Base-by-base conservation (phyloP, 2,797 vertebrate genomes). In the Cirrhinus mrigala region DNA sequence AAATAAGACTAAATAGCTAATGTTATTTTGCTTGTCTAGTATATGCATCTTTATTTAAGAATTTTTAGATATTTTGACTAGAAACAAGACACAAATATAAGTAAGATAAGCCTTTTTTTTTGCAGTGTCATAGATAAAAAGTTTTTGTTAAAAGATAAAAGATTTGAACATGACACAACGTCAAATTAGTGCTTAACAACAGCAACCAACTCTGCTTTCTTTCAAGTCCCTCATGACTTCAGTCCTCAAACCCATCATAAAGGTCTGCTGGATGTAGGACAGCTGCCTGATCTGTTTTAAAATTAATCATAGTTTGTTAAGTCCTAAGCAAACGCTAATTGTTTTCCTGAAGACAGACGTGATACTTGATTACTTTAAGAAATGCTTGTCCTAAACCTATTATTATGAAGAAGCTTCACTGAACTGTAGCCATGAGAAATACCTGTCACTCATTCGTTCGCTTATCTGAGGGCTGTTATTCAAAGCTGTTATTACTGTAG, bases 401-500 rank as follows among this genome's bases (percentile, higher is more conserved):
- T 74, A 56, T 68, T 44, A 77, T 3, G 3, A 5, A 4, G 71
- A 66, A 52, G 74, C 64, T 14, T 84, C 37, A 79, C 20, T 84
- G 62, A 84, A 60, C 50, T 60, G 70, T 69, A 60, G 52, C 64
- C 14, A 79, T 46, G 64, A 74, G 54, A 85, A 18, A 33, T 52
- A 15, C 37, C 22, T 66, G 60, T 83, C 71, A 83, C 22, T 64
- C 46, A 50, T 50, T 71, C 18, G 52, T 85, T 79, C 64, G 79
- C 18, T 22, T 58, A n/a, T 12, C n/a, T 3, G 9, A 37, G 54
- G 40, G 58, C 69, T 46, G 62, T 75, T 48, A 52, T 50, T 58
- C 40, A 68, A 46, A 58, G 86, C 50, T 84, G 87, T 86, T 40
- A 60, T 64, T 88, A 86, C 89, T 89, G 81, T 85, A 82, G 87